phyloP scores from a whole-genome alignment of 2,888 invertebrate species.

The Boloria selene region DNA sequence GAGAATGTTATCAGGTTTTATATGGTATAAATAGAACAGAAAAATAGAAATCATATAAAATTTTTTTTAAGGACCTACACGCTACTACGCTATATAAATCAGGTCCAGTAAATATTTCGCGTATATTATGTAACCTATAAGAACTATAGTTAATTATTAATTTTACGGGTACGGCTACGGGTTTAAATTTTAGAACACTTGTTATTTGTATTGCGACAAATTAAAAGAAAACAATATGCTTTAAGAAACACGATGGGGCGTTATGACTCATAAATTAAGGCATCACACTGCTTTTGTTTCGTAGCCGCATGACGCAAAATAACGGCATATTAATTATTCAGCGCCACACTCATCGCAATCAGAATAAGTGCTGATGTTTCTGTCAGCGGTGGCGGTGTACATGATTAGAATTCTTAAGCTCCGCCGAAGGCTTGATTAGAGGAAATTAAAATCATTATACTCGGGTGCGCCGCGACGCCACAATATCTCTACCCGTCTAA shows the following conservation, averaged over 20 bases:
- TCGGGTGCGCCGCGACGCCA: constrained; percentile 67
- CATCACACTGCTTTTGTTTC: constrained; percentile 69
- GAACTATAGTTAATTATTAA: too few species aligned
- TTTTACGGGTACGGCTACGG: not conserved
- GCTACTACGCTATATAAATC: too few species aligned
- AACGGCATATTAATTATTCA: constrained; percentile 82
- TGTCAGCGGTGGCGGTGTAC: constrained; percentile 73
- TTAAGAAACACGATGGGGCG: constrained; percentile 42
- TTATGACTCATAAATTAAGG: constrained; percentile 68
- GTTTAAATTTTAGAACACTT: not conserved
- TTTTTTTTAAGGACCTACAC: too few species aligned
- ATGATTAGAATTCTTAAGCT: constrained; percentile 83
- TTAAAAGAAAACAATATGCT: constrained; percentile 37
- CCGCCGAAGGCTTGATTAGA: constrained; percentile 81
- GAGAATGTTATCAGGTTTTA: constrained; percentile 46
- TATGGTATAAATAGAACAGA: constrained; percentile 5
- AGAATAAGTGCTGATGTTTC: constrained; percentile 82
- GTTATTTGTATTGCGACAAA: constrained; percentile 1
- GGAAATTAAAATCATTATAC: constrained; percentile 83
- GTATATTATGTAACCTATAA: too few species aligned
- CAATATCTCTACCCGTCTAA: constrained; percentile 71
- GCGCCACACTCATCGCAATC: constrained; percentile 81
- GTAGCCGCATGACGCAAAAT: constrained; percentile 69
- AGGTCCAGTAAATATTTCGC: too few species aligned
- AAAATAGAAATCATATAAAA: not conserved